phyloP scores from a whole-genome alignment of 2,113 vertebrate genomes.

The Lates calcarifer region DNA sequence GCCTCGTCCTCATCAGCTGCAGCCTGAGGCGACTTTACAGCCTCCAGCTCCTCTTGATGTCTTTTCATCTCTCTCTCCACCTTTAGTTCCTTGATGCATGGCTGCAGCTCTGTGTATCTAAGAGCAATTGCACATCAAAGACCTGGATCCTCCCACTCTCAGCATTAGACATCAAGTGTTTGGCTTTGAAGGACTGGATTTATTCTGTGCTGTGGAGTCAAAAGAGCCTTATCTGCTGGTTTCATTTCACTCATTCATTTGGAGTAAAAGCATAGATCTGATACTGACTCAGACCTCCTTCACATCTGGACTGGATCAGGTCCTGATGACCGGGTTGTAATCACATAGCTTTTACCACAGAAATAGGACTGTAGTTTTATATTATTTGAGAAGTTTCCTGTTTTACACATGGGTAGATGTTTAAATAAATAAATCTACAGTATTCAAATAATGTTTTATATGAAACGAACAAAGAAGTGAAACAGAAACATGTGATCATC shows the following conservation, averaged over 20 bases:
- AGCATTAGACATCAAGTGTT: slow-evolving; percentile 17
- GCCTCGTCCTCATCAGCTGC: slow-evolving; percentile 27
- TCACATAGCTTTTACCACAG: too few species aligned
- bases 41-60: slow-evolving; percentile 48
- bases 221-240: too few species aligned
- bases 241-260: too few species aligned
- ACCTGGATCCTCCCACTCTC: slow-evolving; percentile 14
- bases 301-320: too few species aligned
- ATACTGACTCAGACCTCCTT: not conserved
- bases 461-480: too few species aligned
- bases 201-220: not conserved
- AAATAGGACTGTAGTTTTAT: too few species aligned
- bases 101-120: slow-evolving; percentile 10
- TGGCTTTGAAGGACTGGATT: slow-evolving; percentile 26
- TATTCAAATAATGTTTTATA: too few species aligned
- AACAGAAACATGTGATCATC: too few species aligned
- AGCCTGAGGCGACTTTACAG: slow-evolving; percentile 8
- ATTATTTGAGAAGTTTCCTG: too few species aligned
- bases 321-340: too few species aligned
- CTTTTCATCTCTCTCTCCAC: slow-evolving; percentile 45
- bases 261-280: not conserved
- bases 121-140: slow-evolving; percentile 56
- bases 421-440: too few species aligned
- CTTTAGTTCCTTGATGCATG: slow-evolving; percentile 12
- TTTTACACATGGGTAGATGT: too few species aligned